A percentile compares a stretch with the other conserved stretches of the same genome.
Evolutionary conservation across 2,113 vertebrate species (phyloP).

Genomic region (Erythrolamprus reginae): DNA sequence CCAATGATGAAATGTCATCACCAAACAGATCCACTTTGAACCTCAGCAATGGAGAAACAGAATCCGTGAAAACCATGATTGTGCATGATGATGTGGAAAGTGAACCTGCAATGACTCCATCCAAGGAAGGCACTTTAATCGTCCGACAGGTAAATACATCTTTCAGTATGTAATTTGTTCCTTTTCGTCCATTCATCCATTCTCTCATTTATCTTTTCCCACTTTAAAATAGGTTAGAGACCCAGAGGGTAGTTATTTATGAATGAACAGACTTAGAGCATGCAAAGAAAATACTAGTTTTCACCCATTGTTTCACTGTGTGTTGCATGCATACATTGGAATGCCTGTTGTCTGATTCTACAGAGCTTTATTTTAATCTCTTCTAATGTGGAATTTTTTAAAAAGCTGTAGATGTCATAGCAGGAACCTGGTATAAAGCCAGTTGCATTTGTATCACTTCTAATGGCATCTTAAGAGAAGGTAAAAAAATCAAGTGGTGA

Average conservation of each 20-base stretch:
- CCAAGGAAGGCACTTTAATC: slow-evolving; percentile 95
- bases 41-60: slow-evolving; percentile 94
- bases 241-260: slow-evolving; percentile 43
- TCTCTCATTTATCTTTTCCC: slow-evolving; percentile 75
- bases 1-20: slow-evolving; percentile 32
- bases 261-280: slow-evolving; percentile 61
- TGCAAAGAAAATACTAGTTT: slow-evolving; percentile 48
- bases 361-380: slow-evolving; percentile 46
- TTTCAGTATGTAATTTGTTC: slow-evolving; percentile 35
- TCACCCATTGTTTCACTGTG: slow-evolving; percentile 57
- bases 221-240: slow-evolving; percentile 65
- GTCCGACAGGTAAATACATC: slow-evolving; percentile 90
- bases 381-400: slow-evolving; percentile 50
- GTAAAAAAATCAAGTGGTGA: neutral
- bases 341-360: slow-evolving; percentile 53
- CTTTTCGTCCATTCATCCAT: slow-evolving; percentile 71
- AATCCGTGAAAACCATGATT: slow-evolving; percentile 94
- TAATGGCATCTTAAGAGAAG: neutral
- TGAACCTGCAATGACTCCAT: slow-evolving; percentile 89
- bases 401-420: slow-evolving; percentile 14
- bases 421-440: neutral
- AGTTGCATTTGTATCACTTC: neutral
- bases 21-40: slow-evolving; percentile 76
- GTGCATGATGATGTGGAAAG: slow-evolving; percentile 91
- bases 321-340: slow-evolving; percentile 63